Conservation (phyloP, 1,140 invertebrate genomes). For the Dysdera silvatica region DNA sequence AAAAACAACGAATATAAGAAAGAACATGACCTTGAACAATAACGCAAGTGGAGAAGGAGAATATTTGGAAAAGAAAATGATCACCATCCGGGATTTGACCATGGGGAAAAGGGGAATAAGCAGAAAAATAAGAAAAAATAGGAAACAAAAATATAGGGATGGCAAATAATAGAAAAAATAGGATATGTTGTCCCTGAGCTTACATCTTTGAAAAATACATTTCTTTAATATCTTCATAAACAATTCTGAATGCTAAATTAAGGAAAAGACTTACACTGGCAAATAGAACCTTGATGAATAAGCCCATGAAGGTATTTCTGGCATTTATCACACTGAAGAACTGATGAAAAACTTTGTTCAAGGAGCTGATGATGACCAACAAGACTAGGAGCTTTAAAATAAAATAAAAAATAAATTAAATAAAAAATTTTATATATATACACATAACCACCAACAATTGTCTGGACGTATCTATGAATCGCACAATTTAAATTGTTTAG, state of each 20-base stretch:
- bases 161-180: too few species aligned
- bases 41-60: too few species aligned
- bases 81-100: neutral
- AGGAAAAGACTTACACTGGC: slow-evolving; percentile 54
- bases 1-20: too few species aligned
- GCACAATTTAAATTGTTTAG: too few species aligned
- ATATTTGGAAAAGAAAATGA: too few species aligned
- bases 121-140: slow-evolving; percentile 21
- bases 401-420: neutral
- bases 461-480: too few species aligned
- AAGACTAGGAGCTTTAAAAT: neutral
- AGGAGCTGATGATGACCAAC: slow-evolving; percentile 50
- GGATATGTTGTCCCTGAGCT: neutral
- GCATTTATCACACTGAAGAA: slow-evolving; percentile 67
- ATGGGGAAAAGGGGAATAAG: neutral
- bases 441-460: too few species aligned
- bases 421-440: too few species aligned
- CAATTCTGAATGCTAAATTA: too few species aligned
- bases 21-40: too few species aligned
- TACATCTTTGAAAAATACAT: too few species aligned
- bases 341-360: slow-evolving; percentile 59
- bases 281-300: slow-evolving; percentile 63
- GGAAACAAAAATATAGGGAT: neutral
- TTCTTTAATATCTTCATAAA: too few species aligned
- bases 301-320: slow-evolving; percentile 63